phyloP scores from a whole-genome alignment of 1,140 invertebrate species.

The Gryon sp. region DNA sequence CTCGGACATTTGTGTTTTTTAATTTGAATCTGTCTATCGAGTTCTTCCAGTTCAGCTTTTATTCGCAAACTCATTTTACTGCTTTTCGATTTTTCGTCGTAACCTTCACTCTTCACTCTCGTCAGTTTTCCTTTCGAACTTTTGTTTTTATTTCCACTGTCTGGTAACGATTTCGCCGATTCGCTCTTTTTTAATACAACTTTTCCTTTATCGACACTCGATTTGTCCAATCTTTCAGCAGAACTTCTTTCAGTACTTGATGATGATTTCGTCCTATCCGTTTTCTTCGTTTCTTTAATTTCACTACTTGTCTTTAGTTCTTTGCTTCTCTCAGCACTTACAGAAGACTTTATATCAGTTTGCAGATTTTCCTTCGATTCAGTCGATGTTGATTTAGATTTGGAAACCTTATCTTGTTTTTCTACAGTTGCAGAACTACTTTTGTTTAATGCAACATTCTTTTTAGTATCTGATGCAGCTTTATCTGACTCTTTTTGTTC shows the following conservation, averaged over 20 bases:
- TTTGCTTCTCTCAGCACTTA: background rate
- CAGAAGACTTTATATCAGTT: too few species aligned
- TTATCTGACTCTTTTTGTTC: background rate
- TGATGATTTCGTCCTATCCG: too few species aligned
- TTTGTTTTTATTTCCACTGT: background rate
- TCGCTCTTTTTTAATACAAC: background rate
- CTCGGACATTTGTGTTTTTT: conserved; percentile 46
- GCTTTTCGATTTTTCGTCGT: background rate
- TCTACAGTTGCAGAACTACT: too few species aligned
- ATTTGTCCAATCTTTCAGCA: conserved; percentile 2
- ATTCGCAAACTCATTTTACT: background rate
- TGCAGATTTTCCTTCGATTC: background rate
- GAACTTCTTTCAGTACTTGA: conserved; percentile 1
- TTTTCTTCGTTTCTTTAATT: background rate
- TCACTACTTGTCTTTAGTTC: background rate
- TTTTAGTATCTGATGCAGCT: background rate
- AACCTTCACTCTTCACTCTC: background rate
- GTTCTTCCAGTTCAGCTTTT: background rate
- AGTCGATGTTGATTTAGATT: background rate
- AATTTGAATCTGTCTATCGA: conserved; percentile 17
- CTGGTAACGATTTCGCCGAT: background rate
- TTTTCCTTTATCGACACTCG: background rate
- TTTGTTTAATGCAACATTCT: background rate
- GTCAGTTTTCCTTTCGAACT: background rate
- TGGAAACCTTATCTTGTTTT: background rate